Base-by-base conservation (phyloP, 1,140 invertebrate species). In the Eueides isabella region DNA sequence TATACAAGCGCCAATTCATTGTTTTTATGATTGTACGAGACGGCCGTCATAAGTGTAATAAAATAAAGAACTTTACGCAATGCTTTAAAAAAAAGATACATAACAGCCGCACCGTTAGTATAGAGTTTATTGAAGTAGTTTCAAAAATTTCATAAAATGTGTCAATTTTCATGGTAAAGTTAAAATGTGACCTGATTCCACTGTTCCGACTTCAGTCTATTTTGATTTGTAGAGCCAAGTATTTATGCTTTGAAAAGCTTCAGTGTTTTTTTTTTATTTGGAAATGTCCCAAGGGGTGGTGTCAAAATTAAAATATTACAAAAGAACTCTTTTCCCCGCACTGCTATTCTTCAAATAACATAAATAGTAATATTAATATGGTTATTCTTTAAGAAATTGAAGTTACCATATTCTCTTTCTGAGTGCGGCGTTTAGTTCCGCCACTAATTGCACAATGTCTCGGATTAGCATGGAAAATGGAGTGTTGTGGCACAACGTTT, bases 11-110 rank as follows among this genome's bases (percentile, higher is more conserved):
- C 64, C 74, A 41, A 72, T 76, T 48, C 65, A 61, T 76, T 72
- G 69, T 71, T 76, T 76, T 76, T 67, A 76, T 31, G 69, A 64
- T 63, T 68, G 23, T 23, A 63, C 28, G 69, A 23, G 35, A 61
- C 16, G 71, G 48, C 68, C 11, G 71, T 63, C 68, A 76, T 71
- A 72, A 71, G 66, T 12, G 64, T 55, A 63, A 66, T 75, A 71
- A 75, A 75, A 26, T 9, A 19, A 44, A 44, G n/a, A 44, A 23
- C 7, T 55, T 55, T 55, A 55, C 9, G 19, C 12, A 55, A 48
- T 63, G 67, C 65, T 68, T 55, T 23, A 28, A 68, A 68, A 31
- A 68, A 16, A 55, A n/a, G n/a, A n/a, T 33, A 29, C 30, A 33
- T 16, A 48, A 29, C n/a, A n/a, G 44, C n/a, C 7, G 29, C 5